A percentile compares a stretch with the other conserved stretches of the same genome.
These are phyloP conservation scores for Cyclophora albipunctata DNA, from an alignment of 2,888 invertebrate species.

Conservation along the genomic window DNA sequence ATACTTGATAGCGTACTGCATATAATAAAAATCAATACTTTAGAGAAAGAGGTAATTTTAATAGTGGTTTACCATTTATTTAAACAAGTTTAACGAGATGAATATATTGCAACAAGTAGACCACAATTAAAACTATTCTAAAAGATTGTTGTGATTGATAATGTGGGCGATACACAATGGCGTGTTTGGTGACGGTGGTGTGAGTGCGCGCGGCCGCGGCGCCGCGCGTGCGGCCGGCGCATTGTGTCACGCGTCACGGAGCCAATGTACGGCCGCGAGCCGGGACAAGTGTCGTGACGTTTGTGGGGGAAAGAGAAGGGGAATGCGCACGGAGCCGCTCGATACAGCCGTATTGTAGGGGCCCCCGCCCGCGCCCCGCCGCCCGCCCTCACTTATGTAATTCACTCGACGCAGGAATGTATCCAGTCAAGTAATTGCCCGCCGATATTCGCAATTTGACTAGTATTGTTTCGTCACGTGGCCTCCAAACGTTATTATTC, in stretches of 20 bases:
- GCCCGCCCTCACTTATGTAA: slow-evolving; percentile 37
- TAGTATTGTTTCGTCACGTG: slow-evolving; percentile 7
- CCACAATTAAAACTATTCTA: too few relatives aligned
- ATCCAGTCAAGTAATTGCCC: slow-evolving; percentile 42
- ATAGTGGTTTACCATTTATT: too few relatives aligned
- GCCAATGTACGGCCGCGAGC: slow-evolving; percentile 34
- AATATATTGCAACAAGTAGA: too few relatives aligned
- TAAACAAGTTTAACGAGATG: too few relatives aligned
- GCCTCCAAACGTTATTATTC: neutral
- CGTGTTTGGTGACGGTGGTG: too few relatives aligned
- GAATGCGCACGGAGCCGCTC: slow-evolving; percentile 49
- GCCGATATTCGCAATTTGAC: slow-evolving; percentile 35
- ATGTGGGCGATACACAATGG: too few relatives aligned
- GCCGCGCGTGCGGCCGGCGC: neutral
- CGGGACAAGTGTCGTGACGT: slow-evolving; percentile 31
- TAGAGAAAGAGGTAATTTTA: too few relatives aligned
- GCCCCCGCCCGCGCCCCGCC: slow-evolving; percentile 25
- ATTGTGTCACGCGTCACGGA: slow-evolving; percentile 28
- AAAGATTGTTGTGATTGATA: too few relatives aligned
- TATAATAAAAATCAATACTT: too few relatives aligned
- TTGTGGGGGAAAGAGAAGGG: slow-evolving; percentile 25
- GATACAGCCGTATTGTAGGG: slow-evolving; percentile 35
- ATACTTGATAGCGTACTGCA: too few relatives aligned
- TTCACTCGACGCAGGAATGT: slow-evolving; percentile 39
- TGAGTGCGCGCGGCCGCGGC: neutral